Evolutionary conservation across 2,888 invertebrate species (phyloP).

Genomic region (Drosophila dives): DNA sequence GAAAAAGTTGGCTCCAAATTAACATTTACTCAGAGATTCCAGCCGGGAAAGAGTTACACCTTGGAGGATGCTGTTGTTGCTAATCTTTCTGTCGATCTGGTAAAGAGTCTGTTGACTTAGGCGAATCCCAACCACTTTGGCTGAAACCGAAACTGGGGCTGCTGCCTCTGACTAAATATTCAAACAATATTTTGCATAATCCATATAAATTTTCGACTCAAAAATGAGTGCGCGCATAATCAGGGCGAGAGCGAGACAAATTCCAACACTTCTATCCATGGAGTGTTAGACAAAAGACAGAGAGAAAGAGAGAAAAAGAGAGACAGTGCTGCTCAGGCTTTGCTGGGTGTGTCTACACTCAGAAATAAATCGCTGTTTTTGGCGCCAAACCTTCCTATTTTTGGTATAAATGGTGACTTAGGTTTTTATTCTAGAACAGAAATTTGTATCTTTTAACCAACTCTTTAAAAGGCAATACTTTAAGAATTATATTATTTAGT

Average conservation of each 20-base stretch:
- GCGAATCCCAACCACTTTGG: conserved; percentile 28
- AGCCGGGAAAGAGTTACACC: conserved; percentile 53
- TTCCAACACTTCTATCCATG: not conserved
- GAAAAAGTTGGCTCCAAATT: conserved; percentile 41
- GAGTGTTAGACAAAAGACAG: not conserved
- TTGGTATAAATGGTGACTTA: no score
- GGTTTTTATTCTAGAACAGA: not conserved
- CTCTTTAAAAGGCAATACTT: not conserved
- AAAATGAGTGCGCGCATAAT: conserved; percentile 76
- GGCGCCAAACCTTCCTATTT: no score
- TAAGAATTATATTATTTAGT: fast-evolving
- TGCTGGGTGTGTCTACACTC: conserved; percentile 66
- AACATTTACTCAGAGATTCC: conserved; percentile 42
- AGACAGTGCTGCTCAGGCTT: conserved; percentile 13
- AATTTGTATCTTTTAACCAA: not conserved
- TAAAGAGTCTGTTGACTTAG: conserved; percentile 60
- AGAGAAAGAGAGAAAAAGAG: conserved; percentile 1
- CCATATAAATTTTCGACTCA: conserved; percentile 69
- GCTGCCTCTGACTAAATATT: conserved; percentile 39
- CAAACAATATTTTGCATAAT: conserved; percentile 76
- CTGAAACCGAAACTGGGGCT: conserved; percentile 5
- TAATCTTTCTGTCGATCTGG: conserved; percentile 25
- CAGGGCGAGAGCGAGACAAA: conserved; percentile 56
- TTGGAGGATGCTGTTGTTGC: conserved; percentile 21
- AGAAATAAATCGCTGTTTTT: not conserved